These are phyloP conservation scores for Drosophila borborema DNA, from an alignment of 2,888 invertebrate genomes.

Conservation along the genomic window DNA sequence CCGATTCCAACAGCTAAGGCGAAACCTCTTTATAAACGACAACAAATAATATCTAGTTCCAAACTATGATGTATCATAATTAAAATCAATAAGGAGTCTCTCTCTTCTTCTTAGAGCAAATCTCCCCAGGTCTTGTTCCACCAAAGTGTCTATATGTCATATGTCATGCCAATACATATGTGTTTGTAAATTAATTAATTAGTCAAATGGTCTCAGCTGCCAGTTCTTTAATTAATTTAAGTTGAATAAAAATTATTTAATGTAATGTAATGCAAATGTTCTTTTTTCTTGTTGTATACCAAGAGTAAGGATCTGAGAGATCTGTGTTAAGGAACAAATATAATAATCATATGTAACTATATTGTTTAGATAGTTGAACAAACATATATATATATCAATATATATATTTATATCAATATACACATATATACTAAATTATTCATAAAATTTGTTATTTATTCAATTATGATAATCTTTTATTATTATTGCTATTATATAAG, in stretches of 20 bases:
- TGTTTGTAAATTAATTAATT: neutral
- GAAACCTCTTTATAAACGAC: conserved; percentile 50
- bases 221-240: neutral
- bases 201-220: neutral
- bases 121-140: no score
- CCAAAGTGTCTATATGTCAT: neutral
- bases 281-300: neutral
- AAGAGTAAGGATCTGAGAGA: neutral
- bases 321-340: neutral
- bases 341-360: neutral
- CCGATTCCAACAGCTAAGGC: neutral
- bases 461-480: conserved; percentile 38
- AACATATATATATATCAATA: no score
- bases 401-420: conserved; percentile 1
- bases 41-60: conserved; percentile 53
- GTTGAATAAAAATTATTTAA: neutral
- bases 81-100: neutral
- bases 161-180: neutral
- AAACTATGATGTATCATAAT: conserved; percentile 15
- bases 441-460: neutral
- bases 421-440: neutral
- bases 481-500: conserved; percentile 52
- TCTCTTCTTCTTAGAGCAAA: no score
- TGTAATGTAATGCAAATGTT: neutral
- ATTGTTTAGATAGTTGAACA: neutral